A percentile compares a stretch with the other conserved stretches of the same genome.
These are phyloP conservation scores for Leucophenga varia DNA, from an alignment of 1,140 invertebrate species.

Conservation along the genomic window DNA sequence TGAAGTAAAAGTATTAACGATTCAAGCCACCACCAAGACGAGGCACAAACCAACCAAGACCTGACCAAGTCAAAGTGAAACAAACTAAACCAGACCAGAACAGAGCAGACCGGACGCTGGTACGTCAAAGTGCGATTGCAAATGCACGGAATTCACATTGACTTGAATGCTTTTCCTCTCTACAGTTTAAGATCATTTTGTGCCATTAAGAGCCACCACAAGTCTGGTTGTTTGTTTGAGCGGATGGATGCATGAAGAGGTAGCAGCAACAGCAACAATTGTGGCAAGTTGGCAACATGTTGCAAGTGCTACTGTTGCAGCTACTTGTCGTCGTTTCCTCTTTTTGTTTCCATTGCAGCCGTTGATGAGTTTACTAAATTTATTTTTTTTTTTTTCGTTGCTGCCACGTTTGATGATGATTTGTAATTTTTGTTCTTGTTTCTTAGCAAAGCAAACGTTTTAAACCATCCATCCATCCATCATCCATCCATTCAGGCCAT, in stretches of 20 bases:
- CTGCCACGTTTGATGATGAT: slow-evolving; percentile 39
- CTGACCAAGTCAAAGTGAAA: too few relatives aligned
- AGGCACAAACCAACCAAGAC: background rate
- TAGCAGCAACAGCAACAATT: too few relatives aligned
- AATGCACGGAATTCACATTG: slow-evolving; percentile 53
- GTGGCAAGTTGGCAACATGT: slow-evolving; percentile 1
- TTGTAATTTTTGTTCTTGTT: slow-evolving; percentile 34
- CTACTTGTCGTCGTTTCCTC: slow-evolving; percentile 23
- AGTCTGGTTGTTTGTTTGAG: too few relatives aligned
- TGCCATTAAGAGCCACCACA: too few relatives aligned
- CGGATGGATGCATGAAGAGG: too few relatives aligned
- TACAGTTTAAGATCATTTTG: background rate
- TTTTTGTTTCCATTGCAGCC: slow-evolving; percentile 14
- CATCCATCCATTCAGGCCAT: too few relatives aligned
- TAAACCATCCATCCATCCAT: too few relatives aligned
- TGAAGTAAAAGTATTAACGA: too few relatives aligned
- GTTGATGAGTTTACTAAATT: slow-evolving; percentile 43
- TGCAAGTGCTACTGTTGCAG: slow-evolving; percentile 14
- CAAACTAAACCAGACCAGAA: too few relatives aligned
- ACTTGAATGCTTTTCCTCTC: slow-evolving; percentile 8
- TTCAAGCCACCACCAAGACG: slow-evolving; percentile 10
- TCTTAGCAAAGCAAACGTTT: too few relatives aligned
- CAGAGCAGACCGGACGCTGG: slow-evolving; percentile 43
- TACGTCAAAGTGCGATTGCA: slow-evolving; percentile 51
- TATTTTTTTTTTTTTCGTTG: too few relatives aligned